phyloP scores from a whole-genome alignment of 2,113 vertebrate species.

The Loxodonta africana region DNA sequence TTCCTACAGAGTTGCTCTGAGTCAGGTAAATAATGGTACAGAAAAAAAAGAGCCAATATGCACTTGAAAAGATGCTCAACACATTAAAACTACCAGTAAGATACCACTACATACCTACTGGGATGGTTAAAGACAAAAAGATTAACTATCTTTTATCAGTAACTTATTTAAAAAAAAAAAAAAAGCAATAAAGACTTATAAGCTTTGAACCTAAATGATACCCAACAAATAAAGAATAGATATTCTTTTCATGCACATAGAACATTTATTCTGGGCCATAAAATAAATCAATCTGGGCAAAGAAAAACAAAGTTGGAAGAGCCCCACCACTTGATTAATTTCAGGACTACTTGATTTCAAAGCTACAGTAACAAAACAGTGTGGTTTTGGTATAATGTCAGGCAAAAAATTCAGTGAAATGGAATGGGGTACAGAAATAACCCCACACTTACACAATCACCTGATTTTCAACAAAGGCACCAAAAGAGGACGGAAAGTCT shows the following conservation, averaged over 20 bases:
- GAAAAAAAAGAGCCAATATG: background rate
- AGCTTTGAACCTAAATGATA: background rate
- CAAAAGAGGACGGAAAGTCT: background rate
- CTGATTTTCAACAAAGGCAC: background rate
- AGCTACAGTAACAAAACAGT: background rate
- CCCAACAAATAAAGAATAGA: background rate
- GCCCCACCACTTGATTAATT: background rate
- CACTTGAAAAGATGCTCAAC: background rate
- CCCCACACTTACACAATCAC: background rate
- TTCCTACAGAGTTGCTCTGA: background rate
- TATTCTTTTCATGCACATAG: too few relatives aligned
- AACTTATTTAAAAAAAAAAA: background rate
- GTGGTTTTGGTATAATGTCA: background rate
- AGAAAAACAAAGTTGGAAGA: background rate
- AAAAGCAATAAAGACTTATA: background rate
- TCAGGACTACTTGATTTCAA: background rate
- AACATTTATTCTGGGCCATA: too few relatives aligned
- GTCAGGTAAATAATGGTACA: background rate
- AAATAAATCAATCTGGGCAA: too few relatives aligned
- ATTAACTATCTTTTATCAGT: background rate
- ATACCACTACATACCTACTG: background rate
- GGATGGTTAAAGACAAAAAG: background rate
- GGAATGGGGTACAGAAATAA: background rate
- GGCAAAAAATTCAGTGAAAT: background rate
- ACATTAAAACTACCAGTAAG: slow-evolving; percentile 28